Conservation (phyloP, 2,888 invertebrate species). For the Cephalotes varians region DNA sequence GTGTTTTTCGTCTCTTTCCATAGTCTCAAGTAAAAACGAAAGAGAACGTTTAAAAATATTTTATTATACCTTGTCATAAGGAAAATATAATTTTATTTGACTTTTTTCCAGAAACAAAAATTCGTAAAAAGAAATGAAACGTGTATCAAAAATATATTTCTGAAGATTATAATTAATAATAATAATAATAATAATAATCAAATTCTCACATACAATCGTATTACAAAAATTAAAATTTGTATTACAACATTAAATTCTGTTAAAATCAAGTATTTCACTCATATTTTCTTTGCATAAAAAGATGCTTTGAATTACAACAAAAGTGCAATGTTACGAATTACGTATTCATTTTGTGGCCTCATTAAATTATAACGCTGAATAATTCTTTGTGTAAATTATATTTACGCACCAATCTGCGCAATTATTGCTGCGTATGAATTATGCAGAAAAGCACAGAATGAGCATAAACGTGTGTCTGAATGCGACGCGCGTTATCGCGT, state of each 20-base stretch:
- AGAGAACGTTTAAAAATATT: neutral
- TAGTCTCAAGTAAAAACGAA: neutral
- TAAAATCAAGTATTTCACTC: neutral
- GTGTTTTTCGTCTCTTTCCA: neutral
- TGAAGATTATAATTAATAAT: neutral
- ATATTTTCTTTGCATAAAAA: neutral
- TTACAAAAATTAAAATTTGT: neutral
- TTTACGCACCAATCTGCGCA: neutral
- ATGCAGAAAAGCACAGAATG: neutral
- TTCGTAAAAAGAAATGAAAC: neutral
- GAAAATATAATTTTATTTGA: neutral
- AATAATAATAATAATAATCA: neutral
- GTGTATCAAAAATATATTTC: neutral
- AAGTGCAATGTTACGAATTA: neutral
- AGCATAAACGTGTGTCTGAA: neutral
- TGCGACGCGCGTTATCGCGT: neutral
- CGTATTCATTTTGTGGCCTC: neutral
- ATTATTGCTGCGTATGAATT: slow-evolving; percentile 8
- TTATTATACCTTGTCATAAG: neutral
- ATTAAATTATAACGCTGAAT: neutral
- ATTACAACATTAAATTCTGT: too few species aligned
- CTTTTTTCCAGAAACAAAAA: neutral
- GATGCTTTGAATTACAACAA: neutral
- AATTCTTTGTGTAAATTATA: slow-evolving; percentile 19
- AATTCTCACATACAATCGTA: neutral